Base-by-base conservation (phyloP, 2,113 vertebrate genomes). In the Thomomys bottae region DNA sequence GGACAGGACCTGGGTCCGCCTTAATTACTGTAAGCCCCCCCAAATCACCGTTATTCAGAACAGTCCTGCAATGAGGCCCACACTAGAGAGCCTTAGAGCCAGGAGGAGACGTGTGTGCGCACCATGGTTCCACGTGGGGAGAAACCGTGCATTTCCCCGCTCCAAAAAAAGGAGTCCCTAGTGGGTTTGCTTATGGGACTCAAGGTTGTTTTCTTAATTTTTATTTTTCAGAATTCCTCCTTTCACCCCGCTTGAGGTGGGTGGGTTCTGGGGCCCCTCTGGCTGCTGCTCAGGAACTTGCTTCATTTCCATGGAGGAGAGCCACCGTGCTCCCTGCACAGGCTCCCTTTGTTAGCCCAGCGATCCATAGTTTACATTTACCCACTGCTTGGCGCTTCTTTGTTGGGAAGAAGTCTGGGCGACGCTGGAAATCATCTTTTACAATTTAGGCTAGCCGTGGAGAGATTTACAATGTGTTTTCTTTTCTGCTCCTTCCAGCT, bases 401-500 rank as follows among this genome's bases (percentile, higher is more conserved):
- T 66, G 61, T 70, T 85, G 92, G 85, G 57, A 95, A 93, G 91
- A 89, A 88, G 67, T 79, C 81, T 45, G 80, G 18, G 4, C 28
- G 64, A 67, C 34, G 26, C 68, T 18, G 23, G 76, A 92, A 96
- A 86, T 91, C 92, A 94, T 97, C 92, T 76, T 97, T 95, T 95
- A 95, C 88, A 96, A 93, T 96, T 97, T 96, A 72, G 83, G 84
- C 91, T 38, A 32, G 11, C n/a, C 23, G 17, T 45, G 34, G 71
- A 70, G 94, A 94, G 95, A 97, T 97, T 97, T 95, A 95, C 87
- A 90, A 28, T 70, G 45, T 89, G 85, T 97, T 96, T 97, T 93
- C 95, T 94, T 96, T 75, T 84, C 89, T 92, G 45, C 83, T 96
- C 76, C 87, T 95, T 94, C 94, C 88, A 94, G 89, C 89, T 91